Conservation (phyloP, 35 echinoderm and acorn worm species). For the Lytechinus pictus region DNA sequence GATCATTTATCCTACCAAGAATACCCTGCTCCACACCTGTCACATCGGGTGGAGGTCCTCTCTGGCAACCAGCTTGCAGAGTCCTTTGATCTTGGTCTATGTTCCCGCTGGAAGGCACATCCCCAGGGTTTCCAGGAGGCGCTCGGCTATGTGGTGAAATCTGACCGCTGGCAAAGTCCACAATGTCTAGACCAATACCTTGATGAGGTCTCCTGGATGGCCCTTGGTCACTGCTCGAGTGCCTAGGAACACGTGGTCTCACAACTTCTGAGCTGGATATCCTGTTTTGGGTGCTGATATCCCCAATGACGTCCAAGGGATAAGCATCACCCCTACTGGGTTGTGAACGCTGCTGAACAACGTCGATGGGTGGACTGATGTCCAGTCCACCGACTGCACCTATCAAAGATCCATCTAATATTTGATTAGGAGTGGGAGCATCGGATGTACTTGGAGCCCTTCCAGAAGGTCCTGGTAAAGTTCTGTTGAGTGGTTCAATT, state of each 20-base stretch:
- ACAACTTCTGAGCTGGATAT: neutral
- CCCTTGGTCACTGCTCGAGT: neutral
- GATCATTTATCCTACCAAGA: neutral
- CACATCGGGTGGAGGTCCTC: constrained; percentile 28
- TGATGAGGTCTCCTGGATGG: neutral
- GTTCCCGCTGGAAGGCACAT: neutral
- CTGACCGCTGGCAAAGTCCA: neutral
- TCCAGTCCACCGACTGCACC: constrained; percentile 27
- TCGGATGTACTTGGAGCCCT: neutral
- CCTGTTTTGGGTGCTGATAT: neutral
- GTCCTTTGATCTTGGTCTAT: neutral
- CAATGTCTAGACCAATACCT: constrained; percentile 2
- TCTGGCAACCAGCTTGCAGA: neutral
- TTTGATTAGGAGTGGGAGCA: neutral
- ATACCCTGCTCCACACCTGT: constrained; percentile 9
- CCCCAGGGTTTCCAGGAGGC: neutral
- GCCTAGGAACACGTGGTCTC: constrained; percentile 10
- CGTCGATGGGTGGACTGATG: neutral
- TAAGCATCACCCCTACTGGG: neutral
- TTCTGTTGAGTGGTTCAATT: neutral
- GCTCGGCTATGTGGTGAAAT: neutral
- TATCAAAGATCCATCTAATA: constrained; percentile 13
- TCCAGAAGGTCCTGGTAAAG: neutral
- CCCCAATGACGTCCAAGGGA: constrained; percentile 13
- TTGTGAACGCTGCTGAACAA: neutral